These are phyloP conservation scores for Anagyrus pseudococci DNA, from an alignment of 2,888 invertebrate species.

Conservation along the genomic window DNA sequence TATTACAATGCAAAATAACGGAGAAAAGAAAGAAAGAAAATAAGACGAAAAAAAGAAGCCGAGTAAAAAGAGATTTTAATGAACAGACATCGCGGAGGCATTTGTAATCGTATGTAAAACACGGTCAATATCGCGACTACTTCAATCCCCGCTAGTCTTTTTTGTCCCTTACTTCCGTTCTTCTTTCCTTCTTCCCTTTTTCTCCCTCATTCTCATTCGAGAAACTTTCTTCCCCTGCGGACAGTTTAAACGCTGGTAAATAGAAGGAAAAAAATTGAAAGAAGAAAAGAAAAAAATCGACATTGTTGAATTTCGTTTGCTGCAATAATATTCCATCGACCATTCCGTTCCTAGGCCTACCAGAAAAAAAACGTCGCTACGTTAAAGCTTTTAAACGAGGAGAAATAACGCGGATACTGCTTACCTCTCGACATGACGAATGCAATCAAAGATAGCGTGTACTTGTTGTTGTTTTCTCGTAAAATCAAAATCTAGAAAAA, in stretches of 20 bases:
- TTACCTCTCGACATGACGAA: too few relatives aligned
- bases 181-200: neutral
- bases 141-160: neutral
- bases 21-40: neutral
- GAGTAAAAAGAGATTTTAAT: neutral
- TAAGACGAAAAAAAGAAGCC: neutral
- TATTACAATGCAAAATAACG: too few relatives aligned
- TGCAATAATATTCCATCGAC: too few relatives aligned
- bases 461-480: conserved; percentile 13
- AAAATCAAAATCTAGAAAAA: conserved; percentile 24
- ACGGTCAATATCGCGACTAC: conserved; percentile 41
- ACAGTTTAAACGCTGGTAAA: too few relatives aligned
- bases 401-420: too few relatives aligned
- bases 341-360: too few relatives aligned
- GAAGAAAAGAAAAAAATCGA: neutral
- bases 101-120: conserved; percentile 43
- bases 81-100: conserved; percentile 13
- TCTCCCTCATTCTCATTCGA: neutral
- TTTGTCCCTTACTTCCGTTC: neutral
- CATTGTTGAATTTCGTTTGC: neutral
- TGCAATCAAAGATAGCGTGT: neutral
- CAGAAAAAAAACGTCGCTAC: too few relatives aligned
- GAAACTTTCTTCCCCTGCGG: neutral
- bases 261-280: neutral
- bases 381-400: neutral